Base-by-base conservation (phyloP, 1,140 invertebrate genomes). In the Panonychus citri region DNA sequence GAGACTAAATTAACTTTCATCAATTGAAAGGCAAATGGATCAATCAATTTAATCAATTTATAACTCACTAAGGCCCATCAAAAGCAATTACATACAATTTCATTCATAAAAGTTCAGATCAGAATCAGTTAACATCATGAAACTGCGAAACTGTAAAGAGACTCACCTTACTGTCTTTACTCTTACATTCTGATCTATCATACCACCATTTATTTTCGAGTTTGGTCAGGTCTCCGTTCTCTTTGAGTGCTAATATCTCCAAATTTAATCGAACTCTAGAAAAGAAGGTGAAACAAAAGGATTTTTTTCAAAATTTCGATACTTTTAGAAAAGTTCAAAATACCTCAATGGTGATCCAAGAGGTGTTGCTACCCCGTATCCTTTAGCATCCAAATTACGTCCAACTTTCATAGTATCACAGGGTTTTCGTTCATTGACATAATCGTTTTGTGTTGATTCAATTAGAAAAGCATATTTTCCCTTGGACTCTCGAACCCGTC, bases 151-250 rank as follows among this genome's bases (percentile, higher is more conserved):
- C 27, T 17, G 4, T 51, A n/a, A n/a, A n/a, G n/a, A n/a, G 15
- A 53, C 58, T 59, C 54, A 68, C 69, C 55, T 67, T 64, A 28
- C 64, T 68, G 48, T 68, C 66, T 57, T 65, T 66, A 51, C 60
- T 61, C 54, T 59, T 66, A 55, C 68, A 70, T 62, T 73, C 69
- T 51, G 68, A 71, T 59, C 66, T 56, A 61, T 88, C 83, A 68
- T 81, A 85, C 85, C 85, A 86, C 89, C 89, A 95, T 72, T 85
- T 86, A 66, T 87, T 86, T 69, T 83, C 81, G 43, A 97, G 68
- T 68, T 89, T 87, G 34, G 82, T 78, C 62, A 98, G 73, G 62
- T 87, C 82, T 2, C 88, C 91, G 63, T 83, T 83, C 69, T 96
- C 91, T 68, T 87, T 91, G 61, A 97, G 71, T 51, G 81, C 80